phyloP scores from a whole-genome alignment of 2,113 vertebrate species.

The Danio rerio region DNA sequence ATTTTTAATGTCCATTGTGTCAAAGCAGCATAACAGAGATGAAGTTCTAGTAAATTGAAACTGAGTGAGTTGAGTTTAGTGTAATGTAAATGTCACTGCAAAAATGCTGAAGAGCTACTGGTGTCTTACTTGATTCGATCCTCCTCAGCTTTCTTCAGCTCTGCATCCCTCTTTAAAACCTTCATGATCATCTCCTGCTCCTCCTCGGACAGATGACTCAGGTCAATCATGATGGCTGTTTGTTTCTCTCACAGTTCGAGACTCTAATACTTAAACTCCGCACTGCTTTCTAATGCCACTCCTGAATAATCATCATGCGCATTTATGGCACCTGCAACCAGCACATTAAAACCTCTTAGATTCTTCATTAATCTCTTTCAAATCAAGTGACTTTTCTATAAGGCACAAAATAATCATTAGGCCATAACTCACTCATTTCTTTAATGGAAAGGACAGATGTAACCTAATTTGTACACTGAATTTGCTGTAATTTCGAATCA shows the following conservation, averaged over 20 bases:
- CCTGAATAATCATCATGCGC: background rate
- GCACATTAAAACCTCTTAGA: conserved; percentile 17
- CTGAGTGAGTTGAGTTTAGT: too few species aligned
- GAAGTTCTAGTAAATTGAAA: too few species aligned
- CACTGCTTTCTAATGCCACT: background rate
- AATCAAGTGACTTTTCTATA: background rate
- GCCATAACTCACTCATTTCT: background rate
- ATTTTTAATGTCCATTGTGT: too few species aligned
- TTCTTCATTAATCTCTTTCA: background rate
- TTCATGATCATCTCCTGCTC: conserved; percentile 90
- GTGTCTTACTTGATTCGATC: conserved; percentile 86
- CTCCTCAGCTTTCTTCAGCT: conserved; percentile 89
- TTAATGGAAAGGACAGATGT: conserved; percentile 9
- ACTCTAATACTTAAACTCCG: background rate
- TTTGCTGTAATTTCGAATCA: conserved; percentile 17
- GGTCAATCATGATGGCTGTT: conserved; percentile 88
- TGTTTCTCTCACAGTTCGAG: background rate
- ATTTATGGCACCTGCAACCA: conserved; percentile 10
- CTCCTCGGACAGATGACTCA: conserved; percentile 94
- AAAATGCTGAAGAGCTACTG: background rate
- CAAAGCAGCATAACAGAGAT: too few species aligned
- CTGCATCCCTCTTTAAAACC: conserved; percentile 88
- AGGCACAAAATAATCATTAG: background rate
- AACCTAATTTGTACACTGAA: conserved; percentile 21
- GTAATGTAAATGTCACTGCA: too few species aligned